Evolutionary conservation across 2,113 vertebrate species (phyloP).

Genomic region (Gallinago undulata): DNA sequence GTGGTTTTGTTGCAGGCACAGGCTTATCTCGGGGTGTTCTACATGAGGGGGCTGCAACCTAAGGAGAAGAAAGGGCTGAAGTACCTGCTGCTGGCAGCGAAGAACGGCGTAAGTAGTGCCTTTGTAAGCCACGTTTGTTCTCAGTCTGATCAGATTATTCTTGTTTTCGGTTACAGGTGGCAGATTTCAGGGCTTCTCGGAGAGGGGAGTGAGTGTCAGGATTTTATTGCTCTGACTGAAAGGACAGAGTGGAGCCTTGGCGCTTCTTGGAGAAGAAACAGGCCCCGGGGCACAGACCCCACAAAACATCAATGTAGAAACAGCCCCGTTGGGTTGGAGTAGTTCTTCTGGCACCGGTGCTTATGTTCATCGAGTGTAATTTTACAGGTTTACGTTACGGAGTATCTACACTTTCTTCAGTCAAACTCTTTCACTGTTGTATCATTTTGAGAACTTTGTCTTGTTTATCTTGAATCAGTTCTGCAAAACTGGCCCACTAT

Average conservation of each 20-base stretch:
- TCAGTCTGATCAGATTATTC: not conserved
- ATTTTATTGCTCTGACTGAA: not conserved
- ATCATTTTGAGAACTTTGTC: not conserved
- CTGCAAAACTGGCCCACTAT: not conserved
- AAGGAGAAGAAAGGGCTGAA: slow-evolving; percentile 75
- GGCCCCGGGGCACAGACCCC: not conserved
- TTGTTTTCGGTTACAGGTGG: not conserved
- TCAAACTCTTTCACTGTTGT: not conserved
- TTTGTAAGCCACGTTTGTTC: not conserved
- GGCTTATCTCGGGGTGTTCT: slow-evolving; percentile 86
- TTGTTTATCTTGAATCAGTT: not conserved
- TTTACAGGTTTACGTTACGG: not conserved
- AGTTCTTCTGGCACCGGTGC: not conserved
- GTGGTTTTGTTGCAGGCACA: slow-evolving; percentile 81
- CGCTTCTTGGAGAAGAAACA: not conserved
- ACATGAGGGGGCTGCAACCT: slow-evolving; percentile 73
- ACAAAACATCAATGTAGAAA: not conserved
- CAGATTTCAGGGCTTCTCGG: not conserved
- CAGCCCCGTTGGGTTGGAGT: not conserved
- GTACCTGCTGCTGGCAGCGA: slow-evolving; percentile 86
- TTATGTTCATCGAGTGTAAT: not conserved
- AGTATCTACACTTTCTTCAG: slow-evolving; percentile 24
- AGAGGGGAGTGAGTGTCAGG: fast-evolving
- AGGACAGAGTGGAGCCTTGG: not conserved
- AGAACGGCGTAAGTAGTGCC: slow-evolving; percentile 73